phyloP scores from a whole-genome alignment of 2,797 vertebrate species.

The Anguilla megastoma region DNA sequence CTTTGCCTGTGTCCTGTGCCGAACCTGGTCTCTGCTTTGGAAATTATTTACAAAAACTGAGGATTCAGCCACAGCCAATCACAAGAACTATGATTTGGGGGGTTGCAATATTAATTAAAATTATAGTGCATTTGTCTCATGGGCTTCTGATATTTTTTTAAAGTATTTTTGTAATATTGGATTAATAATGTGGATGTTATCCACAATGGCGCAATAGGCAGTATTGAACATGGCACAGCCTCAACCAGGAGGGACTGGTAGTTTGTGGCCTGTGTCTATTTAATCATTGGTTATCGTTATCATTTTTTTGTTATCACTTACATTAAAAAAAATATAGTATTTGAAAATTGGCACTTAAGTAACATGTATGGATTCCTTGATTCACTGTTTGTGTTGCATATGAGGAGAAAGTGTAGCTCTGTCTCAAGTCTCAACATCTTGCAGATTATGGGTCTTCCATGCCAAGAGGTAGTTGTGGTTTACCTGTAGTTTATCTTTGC shows the following conservation, averaged over 20 bases:
- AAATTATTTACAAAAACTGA: background rate
- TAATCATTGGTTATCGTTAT: background rate
- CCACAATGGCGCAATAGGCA: background rate
- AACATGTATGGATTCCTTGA: background rate
- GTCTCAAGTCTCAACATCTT: background rate
- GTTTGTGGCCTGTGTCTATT: background rate
- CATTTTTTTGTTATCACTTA: background rate
- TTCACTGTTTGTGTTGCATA: background rate
- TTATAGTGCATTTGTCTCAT: background rate
- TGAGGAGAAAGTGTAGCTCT: background rate
- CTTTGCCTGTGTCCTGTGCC: background rate
- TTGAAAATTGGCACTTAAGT: background rate
- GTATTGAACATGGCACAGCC: background rate
- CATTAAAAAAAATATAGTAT: background rate
- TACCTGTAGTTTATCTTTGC: background rate
- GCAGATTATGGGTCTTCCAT: background rate
- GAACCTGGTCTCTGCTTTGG: background rate
- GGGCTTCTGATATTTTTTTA: background rate
- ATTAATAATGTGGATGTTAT: background rate
- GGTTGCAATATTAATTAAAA: background rate
- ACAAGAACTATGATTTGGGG: background rate
- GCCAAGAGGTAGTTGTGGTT: background rate
- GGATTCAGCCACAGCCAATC: background rate
- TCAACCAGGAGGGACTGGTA: no score
- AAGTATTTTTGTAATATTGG: background rate